A percentile compares a stretch with the other conserved stretches of the same genome.
These are phyloP conservation scores for Tipula confusa DNA, from an alignment of 2,888 invertebrate species.

Conservation along the genomic window DNA sequence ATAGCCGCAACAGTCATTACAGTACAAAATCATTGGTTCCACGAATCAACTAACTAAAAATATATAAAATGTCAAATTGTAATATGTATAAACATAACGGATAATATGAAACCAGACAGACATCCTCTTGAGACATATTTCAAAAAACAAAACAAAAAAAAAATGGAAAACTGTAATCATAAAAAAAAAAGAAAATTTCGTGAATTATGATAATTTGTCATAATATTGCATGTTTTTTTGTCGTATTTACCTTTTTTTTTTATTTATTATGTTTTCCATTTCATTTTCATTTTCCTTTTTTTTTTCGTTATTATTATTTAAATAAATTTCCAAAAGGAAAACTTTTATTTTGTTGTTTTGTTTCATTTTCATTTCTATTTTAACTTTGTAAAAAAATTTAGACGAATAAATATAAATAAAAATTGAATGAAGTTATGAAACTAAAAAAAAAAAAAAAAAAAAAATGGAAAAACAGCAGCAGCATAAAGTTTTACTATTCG, in stretches of 20 bases:
- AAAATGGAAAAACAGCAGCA: neutral
- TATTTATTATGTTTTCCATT: slow-evolving; percentile 25
- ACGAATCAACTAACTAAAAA: neutral
- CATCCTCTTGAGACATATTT: slow-evolving; percentile 25
- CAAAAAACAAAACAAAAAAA: too few species aligned
- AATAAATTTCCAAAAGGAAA: neutral
- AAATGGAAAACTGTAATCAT: neutral
- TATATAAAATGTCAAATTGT: too few species aligned
- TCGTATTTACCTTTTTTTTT: neutral
- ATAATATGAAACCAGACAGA: slow-evolving; percentile 9
- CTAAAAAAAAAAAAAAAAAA: neutral
- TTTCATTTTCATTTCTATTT: neutral
- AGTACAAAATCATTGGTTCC: neutral
- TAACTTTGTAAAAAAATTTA: neutral
- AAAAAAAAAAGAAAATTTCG: neutral
- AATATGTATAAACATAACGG: neutral
- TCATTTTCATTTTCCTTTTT: slow-evolving; percentile 1
- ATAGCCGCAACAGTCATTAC: slow-evolving; percentile 14
- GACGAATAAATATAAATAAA: neutral
- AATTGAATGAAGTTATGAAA: slow-evolving; percentile 25
- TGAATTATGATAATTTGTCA: slow-evolving; percentile 25
- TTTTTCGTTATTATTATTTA: neutral
- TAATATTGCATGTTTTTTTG: slow-evolving; percentile 25
- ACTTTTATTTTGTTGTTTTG: neutral
- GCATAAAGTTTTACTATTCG: neutral